phyloP scores from a whole-genome alignment of 2,888 invertebrate genomes.

The Leucania comma region DNA sequence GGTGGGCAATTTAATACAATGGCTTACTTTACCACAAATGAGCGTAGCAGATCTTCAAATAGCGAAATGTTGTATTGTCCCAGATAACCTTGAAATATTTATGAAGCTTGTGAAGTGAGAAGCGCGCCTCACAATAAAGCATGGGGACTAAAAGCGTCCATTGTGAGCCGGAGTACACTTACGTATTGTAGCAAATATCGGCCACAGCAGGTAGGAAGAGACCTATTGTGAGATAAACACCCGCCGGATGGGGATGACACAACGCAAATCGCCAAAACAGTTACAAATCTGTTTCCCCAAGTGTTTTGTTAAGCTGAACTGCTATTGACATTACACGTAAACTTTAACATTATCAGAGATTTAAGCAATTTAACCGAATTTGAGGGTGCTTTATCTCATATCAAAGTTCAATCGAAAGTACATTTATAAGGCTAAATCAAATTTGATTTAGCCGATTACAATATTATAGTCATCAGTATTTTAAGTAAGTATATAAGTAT shows the following conservation, averaged over 20 bases:
- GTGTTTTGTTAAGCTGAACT: constrained; percentile 68
- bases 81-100: constrained; percentile 55
- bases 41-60: constrained; percentile 17
- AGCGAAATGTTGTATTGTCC: constrained; percentile 37
- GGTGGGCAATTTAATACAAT: constrained; percentile 14
- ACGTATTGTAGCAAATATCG: constrained; percentile 69
- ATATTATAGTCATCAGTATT: not conserved
- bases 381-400: constrained; percentile 47
- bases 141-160: constrained; percentile 56
- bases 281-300: constrained; percentile 70
- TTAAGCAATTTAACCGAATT: constrained; percentile 48
- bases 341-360: constrained; percentile 57
- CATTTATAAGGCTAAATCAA: constrained; percentile 39
- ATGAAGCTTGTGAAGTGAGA: constrained; percentile 54
- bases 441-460: constrained; percentile 28
- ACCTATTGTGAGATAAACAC: constrained; percentile 73
- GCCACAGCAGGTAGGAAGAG: constrained; percentile 78
- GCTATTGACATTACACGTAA: constrained; percentile 69
- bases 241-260: constrained; percentile 69
- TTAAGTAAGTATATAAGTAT: too few species aligned
- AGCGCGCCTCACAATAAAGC: constrained; percentile 52
- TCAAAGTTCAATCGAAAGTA: constrained; percentile 50
- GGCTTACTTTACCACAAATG: constrained; percentile 33
- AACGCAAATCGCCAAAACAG: constrained; percentile 72
- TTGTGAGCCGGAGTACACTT: constrained; percentile 69